Evolutionary conservation across 2,113 vertebrate species (phyloP), one percentile per base, ranked within the genome.

Genomic region (Heloderma charlesbogerti): DNA sequence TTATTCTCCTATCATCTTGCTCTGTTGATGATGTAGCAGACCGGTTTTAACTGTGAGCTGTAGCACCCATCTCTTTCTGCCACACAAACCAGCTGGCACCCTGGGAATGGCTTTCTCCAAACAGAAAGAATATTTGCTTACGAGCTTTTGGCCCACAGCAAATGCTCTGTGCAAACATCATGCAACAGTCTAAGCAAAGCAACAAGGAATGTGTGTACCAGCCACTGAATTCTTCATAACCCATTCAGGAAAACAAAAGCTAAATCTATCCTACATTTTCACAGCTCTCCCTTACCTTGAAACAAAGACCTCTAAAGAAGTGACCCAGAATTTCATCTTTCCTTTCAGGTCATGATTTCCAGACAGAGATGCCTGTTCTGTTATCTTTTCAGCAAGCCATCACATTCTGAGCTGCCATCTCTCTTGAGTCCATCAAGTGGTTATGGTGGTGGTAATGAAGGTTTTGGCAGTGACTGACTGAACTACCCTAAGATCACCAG

Each of bases 181-280:
- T 60, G 31, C 54, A 43, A 34, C 18, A 51, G 16, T 5, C 10
- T 45, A 82, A 40, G 34, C 0, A 54, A 71, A 74, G 40, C 18
- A 60, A 71, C 25, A 71, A 37, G n/a, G 13, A 20, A 6, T 1
- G 6, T 37, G 0, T 40, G 34, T 66, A 31, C 66, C 86, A 90
- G 48, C 54, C 72, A 89, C 0, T 0, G 27, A 0, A 0, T 9
- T 18, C 43, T 91, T n/a, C 0, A 1, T 71, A 67, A 91, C 40
- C 81, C 54, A 51, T 1, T 77, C 10, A 54, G 75, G 25, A 72
- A 71, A 91, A 40, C n/a, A 2, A 81, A 57, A 89, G 45, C 25
- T 78, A 84, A 5, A 4, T 67, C 66, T 34, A 0, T 86, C 84
- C 29, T 0, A 51, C 37, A 91, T 92, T 67, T 1, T 45, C 0